Conservation (phyloP, 2,113 vertebrate genomes). For the Sporophila hypoxantha region DNA sequence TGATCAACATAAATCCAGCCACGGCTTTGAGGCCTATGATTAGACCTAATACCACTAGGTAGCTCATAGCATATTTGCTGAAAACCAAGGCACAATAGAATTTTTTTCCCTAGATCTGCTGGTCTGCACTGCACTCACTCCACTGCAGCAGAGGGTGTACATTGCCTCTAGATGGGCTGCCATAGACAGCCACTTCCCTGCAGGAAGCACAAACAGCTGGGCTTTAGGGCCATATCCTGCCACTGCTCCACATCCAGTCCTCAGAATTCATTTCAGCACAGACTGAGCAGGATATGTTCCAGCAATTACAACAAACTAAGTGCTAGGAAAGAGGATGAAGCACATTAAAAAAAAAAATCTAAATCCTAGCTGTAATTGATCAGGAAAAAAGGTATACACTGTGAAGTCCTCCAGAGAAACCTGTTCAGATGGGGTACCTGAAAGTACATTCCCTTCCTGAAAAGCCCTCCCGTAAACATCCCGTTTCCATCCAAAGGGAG, state of each 20-base stretch:
- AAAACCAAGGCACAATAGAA: background rate
- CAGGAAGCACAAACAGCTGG: background rate
- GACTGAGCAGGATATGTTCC: background rate
- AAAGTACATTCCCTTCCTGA: background rate
- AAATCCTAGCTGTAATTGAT: background rate
- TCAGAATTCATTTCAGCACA: background rate
- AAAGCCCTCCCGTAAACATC: background rate
- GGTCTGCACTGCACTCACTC: rapidly evolving
- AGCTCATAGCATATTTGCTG: background rate
- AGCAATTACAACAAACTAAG: background rate
- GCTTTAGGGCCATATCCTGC: constrained; percentile 4
- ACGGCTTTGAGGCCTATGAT: constrained; percentile 14
- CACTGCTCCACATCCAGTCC: background rate
- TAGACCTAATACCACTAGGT: constrained; percentile 9
- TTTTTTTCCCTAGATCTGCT: background rate
- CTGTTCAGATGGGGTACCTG: background rate
- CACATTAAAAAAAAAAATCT: background rate
- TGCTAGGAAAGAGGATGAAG: background rate
- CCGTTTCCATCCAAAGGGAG: background rate
- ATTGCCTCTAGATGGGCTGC: background rate
- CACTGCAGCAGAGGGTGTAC: background rate
- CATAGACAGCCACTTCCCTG: background rate
- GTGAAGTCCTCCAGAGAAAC: background rate
- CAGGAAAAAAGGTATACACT: background rate
- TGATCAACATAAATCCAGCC: constrained; percentile 25